Evolutionary conservation across 2,888 invertebrate species (phyloP).

Genomic region (Drosophila meridionalis): DNA sequence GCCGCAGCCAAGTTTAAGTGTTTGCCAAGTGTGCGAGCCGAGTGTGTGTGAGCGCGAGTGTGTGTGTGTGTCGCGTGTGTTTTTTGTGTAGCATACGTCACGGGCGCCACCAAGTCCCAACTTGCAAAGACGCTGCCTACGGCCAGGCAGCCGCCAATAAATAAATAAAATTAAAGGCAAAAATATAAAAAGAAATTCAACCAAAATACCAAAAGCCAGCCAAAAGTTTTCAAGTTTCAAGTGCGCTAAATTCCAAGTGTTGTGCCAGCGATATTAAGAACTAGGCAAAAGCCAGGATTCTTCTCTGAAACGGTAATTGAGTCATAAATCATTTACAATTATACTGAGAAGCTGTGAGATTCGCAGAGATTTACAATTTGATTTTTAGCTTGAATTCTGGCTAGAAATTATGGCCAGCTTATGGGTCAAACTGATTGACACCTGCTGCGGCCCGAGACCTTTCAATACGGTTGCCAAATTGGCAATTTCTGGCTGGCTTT

Average conservation of each 20-base stretch:
- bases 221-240: constrained; percentile 2
- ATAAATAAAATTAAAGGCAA: constrained; percentile 37
- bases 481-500: constrained; percentile 41
- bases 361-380: constrained; percentile 18
- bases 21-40: constrained; percentile 22
- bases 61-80: constrained; percentile 17
- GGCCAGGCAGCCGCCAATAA: constrained; percentile 33
- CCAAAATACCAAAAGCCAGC: constrained; percentile 38
- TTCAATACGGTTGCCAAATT: constrained; percentile 37
- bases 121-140: constrained; percentile 50
- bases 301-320: constrained; percentile 69
- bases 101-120: constrained; percentile 52
- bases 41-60: neutral
- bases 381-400: neutral
- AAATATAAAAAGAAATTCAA: constrained; percentile 35
- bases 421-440: constrained; percentile 58
- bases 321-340: constrained; percentile 67
- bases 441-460: constrained; percentile 15
- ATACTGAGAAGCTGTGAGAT: constrained; percentile 28
- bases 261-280: constrained; percentile 42
- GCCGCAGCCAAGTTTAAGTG: constrained; percentile 52
- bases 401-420: constrained; percentile 7
- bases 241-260: constrained; percentile 50
- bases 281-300: constrained; percentile 14
- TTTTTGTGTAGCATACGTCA: constrained; percentile 39